Conservation (phyloP, 2,888 invertebrate species). For the Allygus modestus region DNA sequence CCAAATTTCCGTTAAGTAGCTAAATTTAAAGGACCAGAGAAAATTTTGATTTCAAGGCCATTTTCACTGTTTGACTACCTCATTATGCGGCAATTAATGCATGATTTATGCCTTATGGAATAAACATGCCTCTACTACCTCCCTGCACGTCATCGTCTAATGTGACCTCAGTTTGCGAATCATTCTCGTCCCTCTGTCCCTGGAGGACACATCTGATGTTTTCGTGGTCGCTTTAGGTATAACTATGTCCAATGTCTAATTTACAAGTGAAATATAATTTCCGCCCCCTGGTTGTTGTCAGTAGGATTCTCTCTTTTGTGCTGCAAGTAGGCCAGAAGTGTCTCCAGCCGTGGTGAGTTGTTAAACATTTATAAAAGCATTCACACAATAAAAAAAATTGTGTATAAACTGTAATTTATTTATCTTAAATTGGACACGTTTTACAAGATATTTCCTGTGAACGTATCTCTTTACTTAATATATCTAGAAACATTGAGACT, state of each 20-base stretch:
- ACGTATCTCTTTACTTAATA: too few species aligned
- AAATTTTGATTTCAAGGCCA: neutral
- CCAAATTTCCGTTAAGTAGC: too few species aligned
- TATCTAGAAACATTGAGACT: too few species aligned
- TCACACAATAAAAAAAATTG: too few species aligned
- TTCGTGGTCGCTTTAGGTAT: neutral
- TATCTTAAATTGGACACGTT: too few species aligned
- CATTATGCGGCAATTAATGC: slow-evolving; percentile 8
- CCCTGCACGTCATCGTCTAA: neutral
- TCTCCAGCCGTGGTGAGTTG: slow-evolving; percentile 18
- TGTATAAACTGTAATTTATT: too few species aligned
- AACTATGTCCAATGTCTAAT: neutral
- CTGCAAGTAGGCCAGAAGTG: neutral
- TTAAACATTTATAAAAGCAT: too few species aligned
- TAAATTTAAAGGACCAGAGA: too few species aligned
- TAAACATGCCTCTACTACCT: slow-evolving; percentile 20
- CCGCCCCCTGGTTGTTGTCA: neutral
- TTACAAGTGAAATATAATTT: neutral
- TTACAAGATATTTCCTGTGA: too few species aligned
- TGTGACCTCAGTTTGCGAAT: neutral
- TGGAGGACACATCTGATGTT: neutral
- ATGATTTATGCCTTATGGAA: slow-evolving; percentile 22
- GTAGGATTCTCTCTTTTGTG: neutral
- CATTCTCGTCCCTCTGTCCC: neutral
- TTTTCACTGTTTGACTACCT: neutral